Evolutionary conservation across 2,113 vertebrate species (phyloP).

Genomic region (Sigmodon hispidus): DNA sequence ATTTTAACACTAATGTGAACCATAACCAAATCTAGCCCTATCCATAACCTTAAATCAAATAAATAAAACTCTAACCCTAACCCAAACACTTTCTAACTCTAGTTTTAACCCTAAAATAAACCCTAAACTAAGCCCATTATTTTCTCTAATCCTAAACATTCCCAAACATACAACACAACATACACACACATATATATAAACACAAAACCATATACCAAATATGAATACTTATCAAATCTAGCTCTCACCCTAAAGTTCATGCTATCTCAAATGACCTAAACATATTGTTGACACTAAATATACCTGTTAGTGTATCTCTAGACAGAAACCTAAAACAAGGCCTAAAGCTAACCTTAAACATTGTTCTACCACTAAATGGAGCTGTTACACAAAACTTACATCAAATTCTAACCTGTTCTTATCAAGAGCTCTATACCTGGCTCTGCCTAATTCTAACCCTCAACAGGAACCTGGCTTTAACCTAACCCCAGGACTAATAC

Average conservation of each 20-base stretch:
- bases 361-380: constrained; percentile 14
- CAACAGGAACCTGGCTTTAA: background rate
- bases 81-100: background rate
- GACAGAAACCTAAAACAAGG: background rate
- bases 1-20: background rate
- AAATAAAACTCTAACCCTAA: background rate
- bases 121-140: background rate
- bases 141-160: background rate
- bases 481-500: background rate
- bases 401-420: background rate
- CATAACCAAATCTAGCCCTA: background rate
- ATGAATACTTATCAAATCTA: background rate
- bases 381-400: background rate
- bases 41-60: no score
- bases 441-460: background rate
- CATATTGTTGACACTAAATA: background rate
- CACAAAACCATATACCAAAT: background rate
- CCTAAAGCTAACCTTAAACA: background rate
- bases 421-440: background rate
- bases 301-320: background rate
- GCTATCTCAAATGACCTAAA: background rate
- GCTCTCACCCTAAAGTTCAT: background rate
- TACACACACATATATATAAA: no score
- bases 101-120: background rate
- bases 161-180: background rate